These are phyloP conservation scores for Cabera pusaria DNA, from an alignment of 2,888 invertebrate genomes.

Conservation along the genomic window DNA sequence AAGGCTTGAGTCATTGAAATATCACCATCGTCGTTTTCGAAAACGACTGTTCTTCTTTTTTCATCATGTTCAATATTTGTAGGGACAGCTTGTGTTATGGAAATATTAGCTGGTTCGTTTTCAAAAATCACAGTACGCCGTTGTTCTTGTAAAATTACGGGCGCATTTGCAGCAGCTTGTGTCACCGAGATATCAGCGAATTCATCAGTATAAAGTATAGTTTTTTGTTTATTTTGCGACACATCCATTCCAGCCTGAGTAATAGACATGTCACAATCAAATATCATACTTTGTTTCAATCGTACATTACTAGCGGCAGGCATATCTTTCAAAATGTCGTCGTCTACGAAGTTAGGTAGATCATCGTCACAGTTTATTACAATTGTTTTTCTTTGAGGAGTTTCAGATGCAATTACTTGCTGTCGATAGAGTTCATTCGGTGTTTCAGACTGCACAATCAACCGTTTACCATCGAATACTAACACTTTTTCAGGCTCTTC, in stretches of 20 bases:
- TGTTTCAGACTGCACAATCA: constrained; percentile 52
- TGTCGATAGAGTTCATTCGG: constrained; percentile 35
- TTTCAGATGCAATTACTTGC: constrained; percentile 29
- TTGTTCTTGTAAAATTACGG: constrained; percentile 21
- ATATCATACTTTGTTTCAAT: constrained; percentile 12
- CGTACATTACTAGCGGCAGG: constrained; percentile 14
- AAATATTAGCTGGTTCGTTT: constrained; percentile 36
- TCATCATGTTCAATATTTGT: constrained; percentile 23
- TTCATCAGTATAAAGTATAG: constrained; percentile 37
- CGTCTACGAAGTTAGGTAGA: constrained; percentile 56
- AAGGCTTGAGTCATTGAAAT: constrained; percentile 34
- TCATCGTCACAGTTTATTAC: constrained; percentile 60
- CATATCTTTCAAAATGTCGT: constrained; percentile 26
- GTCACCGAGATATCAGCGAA: constrained; percentile 42
- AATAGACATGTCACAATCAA: constrained; percentile 17
- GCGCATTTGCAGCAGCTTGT: constrained; percentile 31
- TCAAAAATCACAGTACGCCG: constrained; percentile 35
- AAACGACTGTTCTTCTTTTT: constrained; percentile 30
- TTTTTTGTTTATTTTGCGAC: constrained; percentile 24
- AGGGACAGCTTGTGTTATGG: constrained; percentile 38
- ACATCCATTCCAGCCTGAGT: constrained; percentile 5
- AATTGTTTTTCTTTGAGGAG: constrained; percentile 56
- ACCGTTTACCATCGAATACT: constrained; percentile 67
- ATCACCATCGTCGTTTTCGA: constrained; percentile 29
- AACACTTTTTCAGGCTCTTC: constrained; percentile 58